Conservation (phyloP, 2,113 vertebrate genomes). For the Galeopterus variegatus region DNA sequence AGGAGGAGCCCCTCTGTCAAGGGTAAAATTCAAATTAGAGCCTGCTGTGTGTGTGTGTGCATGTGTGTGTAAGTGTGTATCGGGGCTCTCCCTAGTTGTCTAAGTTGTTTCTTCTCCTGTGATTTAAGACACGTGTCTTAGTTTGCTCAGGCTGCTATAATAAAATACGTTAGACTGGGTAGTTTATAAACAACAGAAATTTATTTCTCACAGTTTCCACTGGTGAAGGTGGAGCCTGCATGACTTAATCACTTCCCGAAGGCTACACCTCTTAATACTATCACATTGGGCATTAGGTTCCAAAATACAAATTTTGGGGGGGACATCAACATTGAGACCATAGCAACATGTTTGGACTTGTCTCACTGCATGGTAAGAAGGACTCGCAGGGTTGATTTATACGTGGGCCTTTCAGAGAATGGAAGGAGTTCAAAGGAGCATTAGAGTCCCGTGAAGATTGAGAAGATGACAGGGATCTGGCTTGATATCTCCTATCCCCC, state of each 20-base stretch:
- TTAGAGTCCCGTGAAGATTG: neutral
- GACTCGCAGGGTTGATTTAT: neutral
- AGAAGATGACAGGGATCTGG: neutral
- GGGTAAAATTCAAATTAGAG: neutral
- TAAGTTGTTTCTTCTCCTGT: slow-evolving; percentile 13
- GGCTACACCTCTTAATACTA: too few relatives aligned
- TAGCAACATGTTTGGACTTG: neutral
- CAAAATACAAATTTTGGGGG: neutral
- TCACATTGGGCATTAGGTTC: neutral
- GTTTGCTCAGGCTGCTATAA: neutral
- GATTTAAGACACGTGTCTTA: neutral
- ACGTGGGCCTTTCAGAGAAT: neutral
- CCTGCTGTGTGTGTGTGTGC: neutral
- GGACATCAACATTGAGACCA: neutral
- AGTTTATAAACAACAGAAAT: neutral
- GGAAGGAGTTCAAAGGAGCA: neutral
- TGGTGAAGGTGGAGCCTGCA: neutral
- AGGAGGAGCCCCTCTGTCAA: neutral
- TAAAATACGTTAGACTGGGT: neutral
- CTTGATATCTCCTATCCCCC: neutral
- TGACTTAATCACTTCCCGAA: neutral
- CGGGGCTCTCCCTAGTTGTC: neutral
- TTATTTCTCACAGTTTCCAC: neutral
- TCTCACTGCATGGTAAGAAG: neutral
- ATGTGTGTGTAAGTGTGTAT: neutral